Evolutionary conservation across 2,888 invertebrate species (phyloP).

Genomic region (Athalia circularis): DNA sequence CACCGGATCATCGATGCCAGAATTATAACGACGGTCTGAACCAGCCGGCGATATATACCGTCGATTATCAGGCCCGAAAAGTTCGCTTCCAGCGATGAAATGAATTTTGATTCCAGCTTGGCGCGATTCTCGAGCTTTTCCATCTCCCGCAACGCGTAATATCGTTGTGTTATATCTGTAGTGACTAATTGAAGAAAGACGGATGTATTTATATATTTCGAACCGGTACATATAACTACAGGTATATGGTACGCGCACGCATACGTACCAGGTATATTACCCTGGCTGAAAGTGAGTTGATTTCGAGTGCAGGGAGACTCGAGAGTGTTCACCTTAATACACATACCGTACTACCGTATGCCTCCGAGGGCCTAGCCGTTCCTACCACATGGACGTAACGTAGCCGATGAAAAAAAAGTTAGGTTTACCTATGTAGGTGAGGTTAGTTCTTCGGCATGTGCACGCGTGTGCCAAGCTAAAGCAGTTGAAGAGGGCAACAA

Average conservation of each 20-base stretch:
- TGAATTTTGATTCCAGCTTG: not conserved
- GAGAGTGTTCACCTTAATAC: constrained; percentile 18
- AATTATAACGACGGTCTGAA: not conserved
- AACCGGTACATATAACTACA: not conserved
- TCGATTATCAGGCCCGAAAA: not conserved
- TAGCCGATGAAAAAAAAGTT: not conserved
- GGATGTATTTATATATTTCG: not conserved
- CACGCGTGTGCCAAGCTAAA: not conserved
- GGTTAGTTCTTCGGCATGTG: not conserved
- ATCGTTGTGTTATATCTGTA: too few species aligned
- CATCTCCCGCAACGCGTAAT: too few species aligned
- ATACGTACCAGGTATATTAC: not conserved
- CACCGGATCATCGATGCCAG: too few species aligned
- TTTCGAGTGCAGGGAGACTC: constrained; percentile 33
- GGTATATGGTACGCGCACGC: not conserved
- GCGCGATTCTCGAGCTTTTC: too few species aligned
- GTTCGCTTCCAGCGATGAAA: not conserved
- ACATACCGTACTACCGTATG: constrained; percentile 2
- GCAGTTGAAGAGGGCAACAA: constrained; percentile 32
- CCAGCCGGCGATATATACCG: not conserved
- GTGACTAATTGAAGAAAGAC: too few species aligned
- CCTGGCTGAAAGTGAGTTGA: constrained; percentile 30
- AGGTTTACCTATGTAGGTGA: not conserved
- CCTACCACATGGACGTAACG: not conserved
- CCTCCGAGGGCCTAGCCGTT: constrained; percentile 11